These are phyloP conservation scores for Drosophila parvula DNA, from an alignment of 1,140 invertebrate species.

Conservation along the genomic window DNA sequence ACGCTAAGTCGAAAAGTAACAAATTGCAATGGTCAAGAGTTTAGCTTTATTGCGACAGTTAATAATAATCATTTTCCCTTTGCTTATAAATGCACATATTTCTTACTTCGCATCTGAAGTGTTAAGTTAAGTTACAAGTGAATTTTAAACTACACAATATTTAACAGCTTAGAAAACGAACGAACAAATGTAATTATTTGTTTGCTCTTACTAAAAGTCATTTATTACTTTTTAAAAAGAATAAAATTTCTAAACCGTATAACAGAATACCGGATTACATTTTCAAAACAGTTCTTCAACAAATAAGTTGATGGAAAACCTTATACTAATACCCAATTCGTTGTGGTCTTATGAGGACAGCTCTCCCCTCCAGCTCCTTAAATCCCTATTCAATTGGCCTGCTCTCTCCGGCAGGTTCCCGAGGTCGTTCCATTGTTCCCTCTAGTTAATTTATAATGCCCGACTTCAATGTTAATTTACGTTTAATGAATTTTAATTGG, in stretches of 20 bases:
- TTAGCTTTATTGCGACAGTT: neutral
- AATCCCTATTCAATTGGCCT: conserved; percentile 48
- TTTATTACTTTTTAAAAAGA: neutral
- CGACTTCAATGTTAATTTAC: conserved; percentile 78
- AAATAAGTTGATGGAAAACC: neutral
- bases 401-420: conserved; percentile 34
- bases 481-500: conserved; percentile 82
- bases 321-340: neutral
- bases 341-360: neutral
- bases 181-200: neutral
- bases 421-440: conserved; percentile 24
- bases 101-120: neutral
- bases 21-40: neutral
- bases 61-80: neutral
- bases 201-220: neutral
- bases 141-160: too few relatives aligned
- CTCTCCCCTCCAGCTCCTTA: neutral
- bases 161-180: neutral
- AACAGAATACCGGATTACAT: too few relatives aligned
- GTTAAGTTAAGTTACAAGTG: too few relatives aligned
- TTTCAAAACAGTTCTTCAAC: neutral
- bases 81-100: neutral
- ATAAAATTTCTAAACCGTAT: too few relatives aligned
- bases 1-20: neutral
- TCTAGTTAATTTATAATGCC: conserved; percentile 66